Base-by-base conservation (phyloP, 2,888 invertebrate species). In the Tetragnatha montana region DNA sequence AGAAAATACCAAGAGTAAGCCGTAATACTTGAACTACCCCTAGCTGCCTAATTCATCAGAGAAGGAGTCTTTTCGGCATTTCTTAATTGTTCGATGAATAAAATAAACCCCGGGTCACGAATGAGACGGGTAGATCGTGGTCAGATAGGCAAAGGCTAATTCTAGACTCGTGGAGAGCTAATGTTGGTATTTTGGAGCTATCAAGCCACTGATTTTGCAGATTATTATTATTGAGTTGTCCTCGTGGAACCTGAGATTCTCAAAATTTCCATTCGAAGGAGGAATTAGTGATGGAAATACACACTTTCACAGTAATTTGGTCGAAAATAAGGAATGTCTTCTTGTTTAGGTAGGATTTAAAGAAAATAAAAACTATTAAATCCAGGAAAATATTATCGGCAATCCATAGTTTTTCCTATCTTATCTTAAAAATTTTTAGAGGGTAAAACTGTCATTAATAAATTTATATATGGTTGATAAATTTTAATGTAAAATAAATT, bases 91-190 rank as follows among this genome's bases (percentile, higher is more conserved):
- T 17, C n/a, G 68, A 75, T 75, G 60, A 83, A 83, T 74, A 75
- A 83, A 35, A 75, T 68, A 75, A 47, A 78, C 60, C 50, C 35
- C 50, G 6, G 70, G 84, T 84, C 84, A 84, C 84, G 84, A 84
- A 84, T 70, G 35, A 70, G 84, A 84, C 69, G 76, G n/a, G 78
- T n/a, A 21, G 76, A 84, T 84, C 78, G 78, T 69, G 84, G 75
- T 69, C 35, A 84, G 84, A 84, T 84, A 70, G 35, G 76, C 1
- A 21, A 21, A 0, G 60, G 69, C 69, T 84, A 84, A 84, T 84
- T 78, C 84, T 78, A 78, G 78, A 17, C 76, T 68, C n/a, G 69
- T 6, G 69, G 49, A 22, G 60, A 35, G 35, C 76, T 84, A 76
- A 78, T 84, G 78, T 50, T 22, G 17, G 35, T 68, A 76, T 68